Evolutionary conservation across 2,888 invertebrate species (phyloP).

Genomic region (Euproctis similis): DNA sequence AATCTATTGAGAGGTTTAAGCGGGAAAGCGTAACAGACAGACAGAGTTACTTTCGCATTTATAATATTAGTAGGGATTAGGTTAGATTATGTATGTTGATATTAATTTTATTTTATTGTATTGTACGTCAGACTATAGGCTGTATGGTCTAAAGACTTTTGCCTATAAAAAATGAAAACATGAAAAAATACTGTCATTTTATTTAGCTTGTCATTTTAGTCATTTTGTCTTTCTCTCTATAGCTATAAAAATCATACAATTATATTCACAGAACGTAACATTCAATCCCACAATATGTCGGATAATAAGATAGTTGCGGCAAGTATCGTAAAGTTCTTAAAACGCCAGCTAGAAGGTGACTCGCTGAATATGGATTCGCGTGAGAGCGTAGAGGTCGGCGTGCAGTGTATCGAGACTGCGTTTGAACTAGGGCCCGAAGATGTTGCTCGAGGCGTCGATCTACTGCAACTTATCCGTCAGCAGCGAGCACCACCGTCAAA

Average conservation of each 20-base stretch:
- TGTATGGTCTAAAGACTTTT: too few relatives aligned
- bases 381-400: slow-evolving; percentile 93
- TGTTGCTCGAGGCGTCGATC: slow-evolving; percentile 44
- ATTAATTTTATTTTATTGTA: too few relatives aligned
- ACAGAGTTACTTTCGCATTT: too few relatives aligned
- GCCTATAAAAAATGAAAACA: too few relatives aligned
- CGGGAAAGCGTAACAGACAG: too few relatives aligned
- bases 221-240: too few relatives aligned
- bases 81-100: too few relatives aligned
- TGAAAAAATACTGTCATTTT: too few relatives aligned
- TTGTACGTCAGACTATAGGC: too few relatives aligned
- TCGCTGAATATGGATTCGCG: slow-evolving; percentile 59
- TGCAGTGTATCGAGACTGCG: slow-evolving; percentile 94
- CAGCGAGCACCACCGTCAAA: slow-evolving; percentile 26
- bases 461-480: slow-evolving; percentile 45
- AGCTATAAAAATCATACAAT: not conserved
- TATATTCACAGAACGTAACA: slow-evolving; percentile 1
- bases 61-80: too few relatives aligned
- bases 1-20: too few relatives aligned
- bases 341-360: slow-evolving; percentile 70
- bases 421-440: slow-evolving; percentile 81
- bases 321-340: slow-evolving; percentile 75
- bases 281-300: slow-evolving; percentile 50
- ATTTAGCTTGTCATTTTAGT: too few relatives aligned
- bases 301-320: slow-evolving; percentile 66